These are phyloP conservation scores for Tympanoctomys barrerae DNA, from an alignment of 2,797 vertebrate genomes.

Conservation along the genomic window DNA sequence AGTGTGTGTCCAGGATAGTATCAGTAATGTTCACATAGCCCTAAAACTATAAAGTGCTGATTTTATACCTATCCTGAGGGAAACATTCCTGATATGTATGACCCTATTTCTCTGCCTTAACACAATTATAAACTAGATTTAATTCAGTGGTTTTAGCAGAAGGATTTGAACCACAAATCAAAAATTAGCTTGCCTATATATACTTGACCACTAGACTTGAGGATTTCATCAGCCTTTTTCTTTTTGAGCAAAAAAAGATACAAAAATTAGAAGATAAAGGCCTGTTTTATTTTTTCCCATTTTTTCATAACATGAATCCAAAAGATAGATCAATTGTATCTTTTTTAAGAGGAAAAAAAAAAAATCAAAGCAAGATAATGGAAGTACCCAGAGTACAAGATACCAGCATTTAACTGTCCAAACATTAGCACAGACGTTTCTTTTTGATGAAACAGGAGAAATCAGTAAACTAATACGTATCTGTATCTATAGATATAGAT, in stretches of 20 bases:
- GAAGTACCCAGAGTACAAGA: no score
- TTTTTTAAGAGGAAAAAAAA: no score
- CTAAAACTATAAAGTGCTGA: background rate
- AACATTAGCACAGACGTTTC: no score
- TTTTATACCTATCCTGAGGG: background rate
- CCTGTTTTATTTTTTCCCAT: background rate
- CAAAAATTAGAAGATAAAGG: background rate
- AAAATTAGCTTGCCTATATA: background rate
- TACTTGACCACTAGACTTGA: background rate
- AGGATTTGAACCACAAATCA: background rate
- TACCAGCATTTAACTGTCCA: no score
- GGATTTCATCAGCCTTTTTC: constrained; percentile 34
- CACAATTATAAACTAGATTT: background rate
- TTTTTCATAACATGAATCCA: background rate
- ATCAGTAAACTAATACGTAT: no score
- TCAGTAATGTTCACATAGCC: background rate
- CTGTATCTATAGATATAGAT: no score
- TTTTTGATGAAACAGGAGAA: no score
- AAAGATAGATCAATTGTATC: background rate
- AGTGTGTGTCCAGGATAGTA: background rate
- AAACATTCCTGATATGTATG: background rate
- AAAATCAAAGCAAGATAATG: no score
- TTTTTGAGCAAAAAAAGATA: background rate
- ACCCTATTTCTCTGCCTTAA: constrained; percentile 1
- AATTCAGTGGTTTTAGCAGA: background rate